Conservation (phyloP, 2,797 vertebrate species). For the Takifugu ocellatus region DNA sequence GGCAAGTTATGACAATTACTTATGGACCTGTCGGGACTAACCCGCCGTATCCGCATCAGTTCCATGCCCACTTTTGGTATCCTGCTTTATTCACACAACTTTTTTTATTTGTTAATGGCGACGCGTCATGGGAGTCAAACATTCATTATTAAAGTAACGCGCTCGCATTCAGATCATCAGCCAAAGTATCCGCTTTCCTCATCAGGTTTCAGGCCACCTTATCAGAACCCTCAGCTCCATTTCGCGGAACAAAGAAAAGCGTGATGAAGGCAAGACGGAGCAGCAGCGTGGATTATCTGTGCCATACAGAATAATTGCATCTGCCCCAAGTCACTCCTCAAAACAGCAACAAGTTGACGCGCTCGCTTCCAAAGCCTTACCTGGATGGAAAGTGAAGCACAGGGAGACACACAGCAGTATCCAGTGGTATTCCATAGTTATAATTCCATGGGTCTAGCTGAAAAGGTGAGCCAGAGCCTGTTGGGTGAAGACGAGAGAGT, state of each 20-base stretch:
- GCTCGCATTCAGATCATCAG: constrained; percentile 26
- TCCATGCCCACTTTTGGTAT: too few relatives aligned
- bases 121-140: constrained; percentile 11
- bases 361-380: constrained; percentile 55
- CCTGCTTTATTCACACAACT: background rate
- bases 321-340: background rate
- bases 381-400: constrained; percentile 72
- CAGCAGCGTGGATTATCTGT: constrained; percentile 7
- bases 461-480: constrained; percentile 59
- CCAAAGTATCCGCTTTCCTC: constrained; percentile 66
- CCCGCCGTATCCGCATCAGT: constrained; percentile 4
- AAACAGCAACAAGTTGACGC: constrained; percentile 45
- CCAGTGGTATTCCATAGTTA: constrained; percentile 80
- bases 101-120: constrained; percentile 1
- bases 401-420: constrained; percentile 74
- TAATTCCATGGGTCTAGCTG: constrained; percentile 77
- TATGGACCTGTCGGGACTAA: constrained; percentile 1
- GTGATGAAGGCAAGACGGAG: background rate
- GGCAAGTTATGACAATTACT: constrained; percentile 23
- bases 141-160: constrained; percentile 67
- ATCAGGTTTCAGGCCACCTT: constrained; percentile 44
- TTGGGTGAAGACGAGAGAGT: constrained; percentile 31
- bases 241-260: constrained; percentile 46
- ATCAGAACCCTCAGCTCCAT: constrained; percentile 8
- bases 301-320: background rate